These are phyloP conservation scores for Xanthia togata DNA, from an alignment of 2,888 invertebrate species.

Conservation along the genomic window DNA sequence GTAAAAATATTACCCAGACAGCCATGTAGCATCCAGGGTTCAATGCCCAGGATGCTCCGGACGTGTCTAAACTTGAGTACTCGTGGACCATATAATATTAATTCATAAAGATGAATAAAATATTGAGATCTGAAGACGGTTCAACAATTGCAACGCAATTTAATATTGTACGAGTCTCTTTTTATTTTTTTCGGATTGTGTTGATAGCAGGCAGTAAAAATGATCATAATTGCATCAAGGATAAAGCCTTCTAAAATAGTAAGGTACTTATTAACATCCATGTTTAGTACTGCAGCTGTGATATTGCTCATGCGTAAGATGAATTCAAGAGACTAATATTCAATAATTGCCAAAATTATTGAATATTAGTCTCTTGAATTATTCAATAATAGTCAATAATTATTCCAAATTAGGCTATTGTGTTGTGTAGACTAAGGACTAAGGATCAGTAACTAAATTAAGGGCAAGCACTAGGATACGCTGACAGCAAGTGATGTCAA, in stretches of 20 bases:
- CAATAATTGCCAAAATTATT: neutral
- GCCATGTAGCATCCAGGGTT: neutral
- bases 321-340: neutral
- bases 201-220: neutral
- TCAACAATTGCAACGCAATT: slow-evolving; percentile 24
- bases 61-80: neutral
- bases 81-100: neutral
- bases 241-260: neutral
- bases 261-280: neutral
- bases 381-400: too few relatives aligned
- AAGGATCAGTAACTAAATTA: neutral
- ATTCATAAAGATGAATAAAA: slow-evolving; percentile 4
- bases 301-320: neutral
- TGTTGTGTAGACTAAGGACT: neutral
- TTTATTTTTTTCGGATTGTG: slow-evolving; percentile 13
- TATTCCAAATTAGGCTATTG: slow-evolving; percentile 5
- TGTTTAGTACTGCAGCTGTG: slow-evolving; percentile 6
- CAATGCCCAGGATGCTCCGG: neutral
- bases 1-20: neutral
- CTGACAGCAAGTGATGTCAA: slow-evolving; percentile 11
- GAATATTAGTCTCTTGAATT: too few relatives aligned
- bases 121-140: neutral
- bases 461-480: neutral
- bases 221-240: neutral
- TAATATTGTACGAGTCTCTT: slow-evolving; percentile 18